A percentile compares a stretch with the other conserved stretches of the same genome.
phyloP scores from a whole-genome alignment of 2,888 invertebrate species.

The Drosophila nr. perissopoda region DNA sequence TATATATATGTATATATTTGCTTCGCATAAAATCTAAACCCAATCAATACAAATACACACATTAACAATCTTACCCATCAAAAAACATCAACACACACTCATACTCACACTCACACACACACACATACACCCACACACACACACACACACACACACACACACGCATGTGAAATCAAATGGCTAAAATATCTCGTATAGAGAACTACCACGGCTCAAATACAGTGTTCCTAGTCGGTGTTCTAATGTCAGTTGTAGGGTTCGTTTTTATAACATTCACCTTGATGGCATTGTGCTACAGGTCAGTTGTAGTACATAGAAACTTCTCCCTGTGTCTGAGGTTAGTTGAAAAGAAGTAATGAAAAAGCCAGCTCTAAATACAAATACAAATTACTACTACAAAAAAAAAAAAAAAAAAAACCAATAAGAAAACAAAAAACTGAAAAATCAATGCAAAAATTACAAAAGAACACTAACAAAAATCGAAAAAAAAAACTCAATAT shows the following conservation, averaged over 20 bases:
- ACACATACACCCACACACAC: neutral
- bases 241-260: conserved; percentile 99
- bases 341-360: conserved; percentile 93
- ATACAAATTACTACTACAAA: conserved; percentile 65
- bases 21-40: conserved; percentile 9
- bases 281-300: conserved; percentile 99
- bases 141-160: conserved; percentile 1
- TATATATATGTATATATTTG: conserved; percentile 24
- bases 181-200: conserved; percentile 88
- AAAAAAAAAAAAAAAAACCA: conserved; percentile 44
- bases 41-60: conserved; percentile 17
- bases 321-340: conserved; percentile 99
- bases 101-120: conserved; percentile 8
- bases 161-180: conserved; percentile 54
- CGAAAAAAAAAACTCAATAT: conserved; percentile 59
- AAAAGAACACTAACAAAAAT: conserved; percentile 64
- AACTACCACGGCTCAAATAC: conserved; percentile 99
- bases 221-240: conserved; percentile 98
- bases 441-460: conserved; percentile 47
- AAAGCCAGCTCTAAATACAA: conserved; percentile 82
- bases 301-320: conserved; percentile 99
- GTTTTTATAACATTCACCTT: conserved; percentile 99
- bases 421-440: conserved; percentile 38
- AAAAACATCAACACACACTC: conserved; percentile 3
- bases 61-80: conserved; percentile 6